Base-by-base conservation (phyloP, 2,888 invertebrate genomes). In the Meloe dianella region DNA sequence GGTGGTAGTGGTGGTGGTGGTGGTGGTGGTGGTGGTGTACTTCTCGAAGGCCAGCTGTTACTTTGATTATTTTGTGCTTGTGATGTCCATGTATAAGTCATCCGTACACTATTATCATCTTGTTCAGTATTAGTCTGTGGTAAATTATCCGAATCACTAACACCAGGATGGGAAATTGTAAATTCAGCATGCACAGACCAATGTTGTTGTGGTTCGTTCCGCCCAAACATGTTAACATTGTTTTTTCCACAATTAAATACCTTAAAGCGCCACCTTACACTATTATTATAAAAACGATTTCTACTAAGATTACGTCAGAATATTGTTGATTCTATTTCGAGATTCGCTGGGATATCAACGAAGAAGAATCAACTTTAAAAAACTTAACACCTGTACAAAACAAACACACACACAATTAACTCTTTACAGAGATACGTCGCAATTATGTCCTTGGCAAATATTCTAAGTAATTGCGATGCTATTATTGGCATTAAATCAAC, bases 131-230 rank as follows among this genome's bases (percentile, higher is more conserved):
- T 80, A 2, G 84, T 82, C 73, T 79, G 73, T 58, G 74, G 85
- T 74, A 68, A 80, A 75, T 77, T 85, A 51, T 77, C 82, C 5
- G 85, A 83, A 73, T 85, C 84, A 57, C 76, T 74, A 72, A 75
- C 71, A 32, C 81, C 75, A 73, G 83, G 83, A 68, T 88, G 89
- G 51, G 88, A 87, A 61, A 89, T 87, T 12, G 89, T 90, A 69
- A 91, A 85, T 77, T 91, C 90, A 64, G 89, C 93, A 80, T 86
- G 90, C 75, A 91, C 88, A 41, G 89, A 87, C 90, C 90, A 91
- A 78, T 90, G 89, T 71, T 88, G 88, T 27, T 86, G 85, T 47
- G 84, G 69, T 72, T 84, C 84, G 60, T 74, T 58, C 60, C 70
- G 68, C 24, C 67, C 69, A 58, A 64, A 73, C 74, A 74, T 73